Evolutionary conservation across 2,797 vertebrate genomes (phyloP).

Genomic region (Crocidura indochinensis): DNA sequence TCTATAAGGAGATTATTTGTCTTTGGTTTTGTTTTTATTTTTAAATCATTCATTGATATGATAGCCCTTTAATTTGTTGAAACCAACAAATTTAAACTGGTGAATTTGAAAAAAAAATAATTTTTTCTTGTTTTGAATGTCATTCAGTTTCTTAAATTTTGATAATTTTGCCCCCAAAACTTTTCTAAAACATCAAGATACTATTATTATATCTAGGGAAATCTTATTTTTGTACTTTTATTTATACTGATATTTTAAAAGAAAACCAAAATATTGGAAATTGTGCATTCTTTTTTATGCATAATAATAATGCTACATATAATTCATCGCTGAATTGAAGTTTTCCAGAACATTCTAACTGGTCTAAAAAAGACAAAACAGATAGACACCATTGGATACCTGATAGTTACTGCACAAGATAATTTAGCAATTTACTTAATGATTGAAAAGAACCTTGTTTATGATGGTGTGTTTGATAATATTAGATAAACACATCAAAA

Average conservation of each 20-base stretch:
- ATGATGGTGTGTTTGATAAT: constrained; percentile 61
- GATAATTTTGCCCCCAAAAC: background rate
- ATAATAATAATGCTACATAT: background rate
- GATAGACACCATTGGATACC: constrained; percentile 24
- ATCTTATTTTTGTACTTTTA: constrained; percentile 12
- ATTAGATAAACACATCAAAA: constrained; percentile 60
- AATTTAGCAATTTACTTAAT: constrained; percentile 72
- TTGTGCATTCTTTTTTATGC: background rate
- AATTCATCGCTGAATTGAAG: constrained; percentile 21
- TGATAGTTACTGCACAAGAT: constrained; percentile 62
- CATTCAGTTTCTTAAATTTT: constrained; percentile 31
- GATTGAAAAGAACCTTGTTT: constrained; percentile 64
- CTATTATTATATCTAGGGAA: constrained; percentile 15
- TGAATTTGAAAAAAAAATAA: background rate
- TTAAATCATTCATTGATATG: too few relatives aligned
- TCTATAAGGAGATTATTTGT: too few relatives aligned
- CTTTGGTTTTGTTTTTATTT: too few relatives aligned
- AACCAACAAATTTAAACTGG: constrained; percentile 43
- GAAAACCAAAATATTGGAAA: constrained; percentile 38
- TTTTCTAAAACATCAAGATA: constrained; percentile 36
- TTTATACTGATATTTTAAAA: constrained; percentile 28
- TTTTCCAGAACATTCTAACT: constrained; percentile 56
- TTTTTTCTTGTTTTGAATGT: constrained; percentile 17
- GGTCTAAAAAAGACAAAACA: constrained; percentile 51
- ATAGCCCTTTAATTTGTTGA: constrained; percentile 30